Base-by-base conservation (phyloP, 2,888 invertebrate species). In the Watsonalla cultraria region DNA sequence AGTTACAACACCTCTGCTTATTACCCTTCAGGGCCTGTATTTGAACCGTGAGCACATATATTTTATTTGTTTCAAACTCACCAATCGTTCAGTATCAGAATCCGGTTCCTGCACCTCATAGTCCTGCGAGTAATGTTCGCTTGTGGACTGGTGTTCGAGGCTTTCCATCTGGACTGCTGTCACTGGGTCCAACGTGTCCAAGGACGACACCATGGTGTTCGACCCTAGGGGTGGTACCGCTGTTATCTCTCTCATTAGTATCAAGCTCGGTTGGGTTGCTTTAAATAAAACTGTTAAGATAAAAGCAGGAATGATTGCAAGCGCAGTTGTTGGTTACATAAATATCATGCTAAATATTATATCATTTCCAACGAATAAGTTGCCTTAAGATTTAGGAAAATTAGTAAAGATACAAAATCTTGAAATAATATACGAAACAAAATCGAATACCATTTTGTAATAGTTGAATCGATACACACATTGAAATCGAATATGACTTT, bases 151-250 rank as follows among this genome's bases (percentile, higher is more conserved):
- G 55, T 90, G 90, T 54, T 89, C 91, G 24, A 89, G 62, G 53
- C 90, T 89, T 69, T 92, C 91, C 78, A 90, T 82, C 59, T 90
- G 89, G 5, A 90, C 85, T 0, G 91, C 80, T 0, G 91, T 91
- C 50, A 90, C 75, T 9, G 93, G 93, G 72, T 94, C 94, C 67
- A 94, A 81, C 24, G 93, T 94, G 70, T 95, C 95, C 63, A 94
- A 91, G 14, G 94, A 94, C 33, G 96, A 96, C 53, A 96, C 95
- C 92, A 96, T 93, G 11, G 96, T 96, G 79, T 96, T 96, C 54
- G 96, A 96, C 63, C 96, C 96, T 91, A 84, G 76, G 82, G 86
- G 86, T 79, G 78, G 87, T 73, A 80, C 79, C 85, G 89, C 87
- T 86, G 89, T 90, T 90, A 90, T 84, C 86, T 84, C 80, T 82